Percentiles rank a stretch among this genome's conserved stretches.
phyloP scores from a whole-genome alignment of 2,113 vertebrate species.

The Bolborhynchus lineola region DNA sequence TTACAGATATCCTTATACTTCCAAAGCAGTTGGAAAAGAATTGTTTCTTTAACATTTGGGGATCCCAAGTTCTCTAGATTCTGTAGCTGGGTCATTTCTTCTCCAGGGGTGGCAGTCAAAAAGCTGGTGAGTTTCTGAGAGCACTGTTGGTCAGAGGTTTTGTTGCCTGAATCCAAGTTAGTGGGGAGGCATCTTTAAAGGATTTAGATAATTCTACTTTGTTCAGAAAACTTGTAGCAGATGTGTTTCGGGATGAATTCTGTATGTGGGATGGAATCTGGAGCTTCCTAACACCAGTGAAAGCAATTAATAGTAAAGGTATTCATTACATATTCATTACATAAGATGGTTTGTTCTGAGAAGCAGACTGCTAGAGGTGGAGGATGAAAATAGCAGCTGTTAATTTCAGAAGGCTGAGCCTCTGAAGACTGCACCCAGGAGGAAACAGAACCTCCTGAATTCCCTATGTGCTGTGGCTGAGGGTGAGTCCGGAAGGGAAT shows the following conservation, averaged over 20 bases:
- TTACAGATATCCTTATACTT: background rate
- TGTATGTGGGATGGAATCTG: slow-evolving; percentile 44
- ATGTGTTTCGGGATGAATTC: slow-evolving; percentile 42
- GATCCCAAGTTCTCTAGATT: background rate
- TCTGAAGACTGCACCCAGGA: slow-evolving; percentile 43
- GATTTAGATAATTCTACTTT: background rate
- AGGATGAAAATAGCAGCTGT: slow-evolving; percentile 64
- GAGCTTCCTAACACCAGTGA: slow-evolving; percentile 42
- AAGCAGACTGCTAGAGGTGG: slow-evolving; percentile 47
- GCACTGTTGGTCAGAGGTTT: background rate
- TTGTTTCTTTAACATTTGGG: background rate
- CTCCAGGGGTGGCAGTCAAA: background rate
- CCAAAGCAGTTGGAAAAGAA: background rate
- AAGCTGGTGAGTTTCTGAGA: background rate
- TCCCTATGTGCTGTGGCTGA: background rate
- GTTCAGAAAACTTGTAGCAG: slow-evolving; percentile 17
- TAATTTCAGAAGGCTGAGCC: slow-evolving; percentile 56
- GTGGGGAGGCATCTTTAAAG: background rate
- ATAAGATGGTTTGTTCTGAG: slow-evolving; percentile 62
- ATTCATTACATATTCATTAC: slow-evolving; percentile 65
- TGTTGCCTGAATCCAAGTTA: background rate
- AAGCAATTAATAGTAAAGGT: slow-evolving; percentile 69
- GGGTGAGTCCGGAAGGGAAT: background rate
- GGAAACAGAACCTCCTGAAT: slow-evolving; percentile 19
- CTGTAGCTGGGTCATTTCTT: background rate